These are phyloP conservation scores for Hemibagrus guttatus DNA, from an alignment of 2,797 vertebrate genomes.

Conservation along the genomic window DNA sequence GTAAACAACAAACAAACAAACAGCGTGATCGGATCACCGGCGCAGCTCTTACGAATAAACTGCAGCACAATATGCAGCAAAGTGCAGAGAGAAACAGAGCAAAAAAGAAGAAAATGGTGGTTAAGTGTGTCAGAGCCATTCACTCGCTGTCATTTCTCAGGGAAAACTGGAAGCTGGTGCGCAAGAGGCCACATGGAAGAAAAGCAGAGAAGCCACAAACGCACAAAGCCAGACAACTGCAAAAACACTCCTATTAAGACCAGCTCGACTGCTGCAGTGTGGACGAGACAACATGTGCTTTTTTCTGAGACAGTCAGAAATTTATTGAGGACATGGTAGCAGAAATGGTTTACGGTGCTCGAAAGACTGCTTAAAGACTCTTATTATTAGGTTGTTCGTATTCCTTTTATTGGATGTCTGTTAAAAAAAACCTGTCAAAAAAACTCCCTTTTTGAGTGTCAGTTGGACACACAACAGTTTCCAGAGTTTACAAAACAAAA, in stretches of 20 bases:
- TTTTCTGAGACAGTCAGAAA: not conserved
- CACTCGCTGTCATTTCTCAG: not conserved
- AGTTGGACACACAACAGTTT: too few species aligned
- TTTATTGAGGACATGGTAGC: not conserved
- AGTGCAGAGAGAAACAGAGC: not conserved
- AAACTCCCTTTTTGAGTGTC: too few species aligned
- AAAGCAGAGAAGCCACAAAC: constrained; percentile 57
- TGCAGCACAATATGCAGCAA: too few species aligned
- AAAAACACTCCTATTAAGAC: not conserved
- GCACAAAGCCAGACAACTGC: constrained; percentile 2
- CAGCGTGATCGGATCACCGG: constrained; percentile 3
- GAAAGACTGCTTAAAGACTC: not conserved
- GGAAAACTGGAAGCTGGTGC: constrained; percentile 8
- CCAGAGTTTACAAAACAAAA: too few species aligned
- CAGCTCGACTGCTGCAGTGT: not conserved
- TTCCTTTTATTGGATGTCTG: not conserved
- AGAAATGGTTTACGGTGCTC: not conserved
- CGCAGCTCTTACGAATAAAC: constrained; percentile 12
- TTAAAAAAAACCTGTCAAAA: not conserved
- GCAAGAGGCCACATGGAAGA: constrained; percentile 52
- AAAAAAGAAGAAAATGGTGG: not conserved
- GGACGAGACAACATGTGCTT: not conserved
- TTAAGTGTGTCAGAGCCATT: not conserved
- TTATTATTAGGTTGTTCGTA: not conserved
- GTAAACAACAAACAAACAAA: constrained; percentile 4